Conservation (phyloP, 2,888 invertebrate species). For the Cosmia pyralina region DNA sequence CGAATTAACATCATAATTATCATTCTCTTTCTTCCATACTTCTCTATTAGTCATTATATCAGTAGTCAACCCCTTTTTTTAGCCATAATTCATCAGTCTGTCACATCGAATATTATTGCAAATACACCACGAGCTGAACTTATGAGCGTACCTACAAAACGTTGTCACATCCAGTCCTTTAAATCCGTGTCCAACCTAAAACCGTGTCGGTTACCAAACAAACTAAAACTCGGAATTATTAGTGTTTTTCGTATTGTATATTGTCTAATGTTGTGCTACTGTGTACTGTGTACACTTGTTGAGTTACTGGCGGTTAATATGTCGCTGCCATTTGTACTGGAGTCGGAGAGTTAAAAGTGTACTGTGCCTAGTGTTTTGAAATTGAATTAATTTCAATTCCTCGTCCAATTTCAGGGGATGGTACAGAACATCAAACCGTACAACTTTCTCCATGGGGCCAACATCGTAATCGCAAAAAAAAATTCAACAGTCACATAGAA, state of each 20-base stretch:
- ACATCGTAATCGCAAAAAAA: no score
- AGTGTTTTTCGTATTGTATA: conserved; percentile 85
- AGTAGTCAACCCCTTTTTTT: no score
- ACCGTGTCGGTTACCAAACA: conserved; percentile 81
- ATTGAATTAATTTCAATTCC: conserved; percentile 1
- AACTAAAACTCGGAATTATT: conserved; percentile 85
- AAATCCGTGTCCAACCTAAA: conserved; percentile 68
- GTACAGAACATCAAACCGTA: no score
- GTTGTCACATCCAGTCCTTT: conserved; percentile 57
- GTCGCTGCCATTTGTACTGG: conserved; percentile 41
- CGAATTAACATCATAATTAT: no score
- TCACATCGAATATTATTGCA: neutral
- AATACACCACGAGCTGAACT: neutral
- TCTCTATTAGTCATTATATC: no score
- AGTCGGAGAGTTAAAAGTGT: conserved; percentile 6
- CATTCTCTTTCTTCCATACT: no score
- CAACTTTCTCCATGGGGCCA: no score
- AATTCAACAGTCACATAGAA: no score
- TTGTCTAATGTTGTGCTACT: conserved; percentile 63
- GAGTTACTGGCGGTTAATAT: conserved; percentile 53
- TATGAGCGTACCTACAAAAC: neutral
- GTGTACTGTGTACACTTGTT: conserved; percentile 59
- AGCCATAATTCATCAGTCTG: no score
- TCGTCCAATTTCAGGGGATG: no score
- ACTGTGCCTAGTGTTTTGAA: conserved; percentile 5